Conservation (phyloP, 2,888 invertebrate genomes). For the Ctena decussata region DNA sequence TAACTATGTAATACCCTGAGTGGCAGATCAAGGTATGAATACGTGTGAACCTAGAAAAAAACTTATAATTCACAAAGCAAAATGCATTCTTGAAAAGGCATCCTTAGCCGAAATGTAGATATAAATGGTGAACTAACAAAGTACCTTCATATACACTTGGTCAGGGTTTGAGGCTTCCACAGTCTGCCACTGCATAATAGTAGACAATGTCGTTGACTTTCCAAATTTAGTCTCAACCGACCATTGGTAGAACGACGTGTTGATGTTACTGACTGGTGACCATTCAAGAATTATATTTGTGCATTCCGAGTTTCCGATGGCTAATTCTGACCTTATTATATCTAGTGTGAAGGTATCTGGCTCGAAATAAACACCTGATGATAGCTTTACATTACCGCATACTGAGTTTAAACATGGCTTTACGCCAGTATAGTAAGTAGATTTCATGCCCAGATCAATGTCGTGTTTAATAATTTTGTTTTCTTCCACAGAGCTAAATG, state of each 20-base stretch:
- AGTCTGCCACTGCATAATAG: not conserved
- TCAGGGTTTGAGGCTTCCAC: not conserved
- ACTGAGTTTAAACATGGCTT: conserved; percentile 5
- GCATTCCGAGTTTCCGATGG: not conserved
- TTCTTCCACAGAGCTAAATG: not conserved
- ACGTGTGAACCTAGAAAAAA: no score
- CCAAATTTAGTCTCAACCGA: not conserved
- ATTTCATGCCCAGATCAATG: not conserved
- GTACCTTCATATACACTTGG: no score
- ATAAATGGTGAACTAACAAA: no score
- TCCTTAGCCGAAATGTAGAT: no score
- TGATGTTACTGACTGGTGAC: not conserved
- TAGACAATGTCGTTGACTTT: not conserved
- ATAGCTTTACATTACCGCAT: not conserved
- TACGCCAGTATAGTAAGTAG: not conserved
- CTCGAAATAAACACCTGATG: conserved; percentile 16
- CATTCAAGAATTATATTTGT: not conserved
- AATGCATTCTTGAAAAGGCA: no score
- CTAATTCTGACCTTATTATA: not conserved
- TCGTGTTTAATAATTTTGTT: not conserved
- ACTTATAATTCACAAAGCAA: no score
- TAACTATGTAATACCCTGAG: no score
- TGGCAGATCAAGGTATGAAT: no score
- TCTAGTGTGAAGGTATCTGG: not conserved
- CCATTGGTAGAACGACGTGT: not conserved